Base-by-base conservation (phyloP, 2,113 vertebrate species). In the Hymenochirus boettgeri region DNA sequence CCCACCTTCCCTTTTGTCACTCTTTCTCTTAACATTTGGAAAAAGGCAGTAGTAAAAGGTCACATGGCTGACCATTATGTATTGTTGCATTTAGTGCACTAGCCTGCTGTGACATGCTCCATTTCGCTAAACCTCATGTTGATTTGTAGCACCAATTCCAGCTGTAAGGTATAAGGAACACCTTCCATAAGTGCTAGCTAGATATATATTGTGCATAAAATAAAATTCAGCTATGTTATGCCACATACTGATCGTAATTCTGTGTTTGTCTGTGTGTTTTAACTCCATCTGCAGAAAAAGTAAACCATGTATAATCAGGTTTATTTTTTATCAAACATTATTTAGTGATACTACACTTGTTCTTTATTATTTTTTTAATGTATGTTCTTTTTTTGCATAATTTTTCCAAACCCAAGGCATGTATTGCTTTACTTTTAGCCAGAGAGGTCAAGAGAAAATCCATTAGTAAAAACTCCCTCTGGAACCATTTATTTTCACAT, bases 51-150 rank as follows among this genome's bases (percentile, higher is more conserved):
- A 73, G 21, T 66, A 69, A 79, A 75, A 72, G 72, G 75, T 61
- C 72, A 67, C 69, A 74, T 78, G 69, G 77, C 74, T 75, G 72
- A 76, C 75, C 78, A 76, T 61, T 77, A 73, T 75, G 74, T 76
- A 79, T 79, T 76, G 77, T 75, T 67, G 78, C 79, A 75, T 74
- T 77, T 78, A 74, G 77, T 70, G 78, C 76, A 80, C 74, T 77
- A 72, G 56, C 62, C 71, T 76, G 77, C 76, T 73, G 64, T 75
- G 76, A 75, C 73, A 75, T 79, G 81, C 80, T 78, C 75, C 74
- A 51, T 78, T 76, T 74, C 77, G 75, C 77, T 75, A 74, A 77
- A 80, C 74, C 73, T 75, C 79, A 70, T 57, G 77, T 79, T 77
- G 79, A 73, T 75, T 75, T 75, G 75, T 74, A 70, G 69, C 75